Conservation (phyloP, 2,888 invertebrate genomes). For the Pycnomerus fuliginosus region DNA sequence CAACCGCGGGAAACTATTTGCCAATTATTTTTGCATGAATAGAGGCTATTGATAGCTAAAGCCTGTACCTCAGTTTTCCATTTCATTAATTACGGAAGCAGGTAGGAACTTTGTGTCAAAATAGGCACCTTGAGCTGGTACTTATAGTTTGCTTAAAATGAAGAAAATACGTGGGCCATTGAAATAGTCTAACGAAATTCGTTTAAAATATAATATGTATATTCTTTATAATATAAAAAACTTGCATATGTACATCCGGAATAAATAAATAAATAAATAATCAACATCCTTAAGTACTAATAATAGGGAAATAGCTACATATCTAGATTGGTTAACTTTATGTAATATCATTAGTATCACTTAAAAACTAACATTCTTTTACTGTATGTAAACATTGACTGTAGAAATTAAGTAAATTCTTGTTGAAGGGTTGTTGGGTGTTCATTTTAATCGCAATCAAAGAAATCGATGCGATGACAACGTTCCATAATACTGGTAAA, state of each 20-base stretch:
- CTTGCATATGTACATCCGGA: conserved; percentile 2
- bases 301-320: conserved; percentile 4
- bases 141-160: neutral
- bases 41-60: no score
- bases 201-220: conserved; percentile 9
- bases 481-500: conserved; percentile 12
- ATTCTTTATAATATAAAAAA: conserved; percentile 5
- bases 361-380: conserved; percentile 9
- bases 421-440: neutral
- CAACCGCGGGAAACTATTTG: no score
- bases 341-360: conserved; percentile 9
- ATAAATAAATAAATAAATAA: conserved; percentile 22
- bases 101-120: neutral
- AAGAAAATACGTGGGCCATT: neutral
- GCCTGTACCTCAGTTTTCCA: no score
- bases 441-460: conserved; percentile 2
- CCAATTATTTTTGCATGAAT: no score
- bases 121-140: neutral
- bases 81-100: no score
- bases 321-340: conserved; percentile 12
- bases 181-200: conserved; percentile 3
- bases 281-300: no score
- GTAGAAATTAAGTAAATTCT: conserved; percentile 6
- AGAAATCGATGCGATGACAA: no score
- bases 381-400: conserved; percentile 11